These are phyloP conservation scores for Eulemur coronatus DNA, from an alignment of 2,797 vertebrate species.

Conservation along the genomic window DNA sequence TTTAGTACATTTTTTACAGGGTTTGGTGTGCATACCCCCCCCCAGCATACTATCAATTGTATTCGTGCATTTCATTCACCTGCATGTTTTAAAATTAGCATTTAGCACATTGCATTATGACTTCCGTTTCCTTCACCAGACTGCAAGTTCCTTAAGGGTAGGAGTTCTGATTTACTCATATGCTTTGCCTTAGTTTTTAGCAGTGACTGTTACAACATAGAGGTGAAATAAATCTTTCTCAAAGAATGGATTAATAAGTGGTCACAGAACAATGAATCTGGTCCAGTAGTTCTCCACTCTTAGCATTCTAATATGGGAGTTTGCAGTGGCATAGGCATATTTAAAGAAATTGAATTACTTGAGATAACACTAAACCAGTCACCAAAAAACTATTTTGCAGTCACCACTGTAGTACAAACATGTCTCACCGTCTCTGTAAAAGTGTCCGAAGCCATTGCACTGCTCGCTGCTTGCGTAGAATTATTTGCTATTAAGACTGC, in stretches of 20 bases:
- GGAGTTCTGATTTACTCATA: not conserved
- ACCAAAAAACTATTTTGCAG: not conserved
- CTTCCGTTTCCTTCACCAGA: not conserved
- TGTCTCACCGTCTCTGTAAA: not conserved
- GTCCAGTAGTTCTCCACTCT: not conserved
- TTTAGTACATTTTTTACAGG: not conserved
- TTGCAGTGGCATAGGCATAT: not conserved
- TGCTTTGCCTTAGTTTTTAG: not conserved
- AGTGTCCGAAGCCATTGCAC: not conserved
- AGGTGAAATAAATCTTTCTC: constrained; percentile 13
- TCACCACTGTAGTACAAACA: not conserved
- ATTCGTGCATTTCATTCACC: not conserved
- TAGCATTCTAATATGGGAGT: not conserved
- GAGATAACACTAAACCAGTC: constrained; percentile 13
- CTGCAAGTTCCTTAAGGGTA: not conserved
- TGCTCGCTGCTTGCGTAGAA: not conserved
- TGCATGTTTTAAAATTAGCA: not conserved
- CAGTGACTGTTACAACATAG: not conserved
- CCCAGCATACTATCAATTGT: not conserved
- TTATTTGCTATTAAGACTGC: not conserved
- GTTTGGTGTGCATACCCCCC: not conserved
- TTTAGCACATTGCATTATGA: not conserved
- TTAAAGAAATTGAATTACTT: constrained; percentile 45
- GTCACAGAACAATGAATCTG: not conserved
- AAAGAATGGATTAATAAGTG: not conserved